Base-by-base conservation (phyloP, 2,797 vertebrate genomes). In the Chloroceryle inda region DNA sequence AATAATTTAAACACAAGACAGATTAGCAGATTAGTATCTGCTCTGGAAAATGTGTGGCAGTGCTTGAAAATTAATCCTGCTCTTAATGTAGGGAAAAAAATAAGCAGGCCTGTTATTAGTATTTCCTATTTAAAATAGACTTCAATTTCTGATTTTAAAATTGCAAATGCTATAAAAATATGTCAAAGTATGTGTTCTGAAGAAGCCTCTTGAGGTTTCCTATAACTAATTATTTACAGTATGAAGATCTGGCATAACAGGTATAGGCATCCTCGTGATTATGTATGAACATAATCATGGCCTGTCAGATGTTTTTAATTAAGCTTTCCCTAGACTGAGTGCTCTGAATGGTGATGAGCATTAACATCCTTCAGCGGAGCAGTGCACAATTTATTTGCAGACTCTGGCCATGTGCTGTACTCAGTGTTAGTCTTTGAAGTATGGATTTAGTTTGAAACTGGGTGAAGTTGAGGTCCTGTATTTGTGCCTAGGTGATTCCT, bases 141-240 rank as follows among this genome's bases (percentile, higher is more conserved):
- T 82, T 89, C 88, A 95, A 24, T 92, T 96, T 92, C 86, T 95
- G 85, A 93, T 91, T 95, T 95, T 94, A 92, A 95, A 96, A 94
- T 95, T 95, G 89, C 92, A 97, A 97, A 96, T 88, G 71, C 27
- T 42, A 12, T 76, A 95, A 84, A 95, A 76, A 93, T 74, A 58
- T 45, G 47, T 88, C 26, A 56, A 80, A 96, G 73, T 75, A 72
- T 76, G 68, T 77, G 85, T 92, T 94, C 85, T 74, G 59, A 92
- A 85, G 87, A 96, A 87, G 90, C 81, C 50, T 88, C 78, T 42
- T 61, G 85, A 93, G 94, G 94, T 89, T 93, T 96, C 80, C 88
- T 93, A 61, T 76, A 87, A 37, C 80, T 92, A 94, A 95, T 94
- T 94, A 96, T 96, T 95, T 92, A 91, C 24, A 24, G 77, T 89